phyloP scores from a whole-genome alignment of 2,888 invertebrate species.

The Sinohyriopsis cumingii region DNA sequence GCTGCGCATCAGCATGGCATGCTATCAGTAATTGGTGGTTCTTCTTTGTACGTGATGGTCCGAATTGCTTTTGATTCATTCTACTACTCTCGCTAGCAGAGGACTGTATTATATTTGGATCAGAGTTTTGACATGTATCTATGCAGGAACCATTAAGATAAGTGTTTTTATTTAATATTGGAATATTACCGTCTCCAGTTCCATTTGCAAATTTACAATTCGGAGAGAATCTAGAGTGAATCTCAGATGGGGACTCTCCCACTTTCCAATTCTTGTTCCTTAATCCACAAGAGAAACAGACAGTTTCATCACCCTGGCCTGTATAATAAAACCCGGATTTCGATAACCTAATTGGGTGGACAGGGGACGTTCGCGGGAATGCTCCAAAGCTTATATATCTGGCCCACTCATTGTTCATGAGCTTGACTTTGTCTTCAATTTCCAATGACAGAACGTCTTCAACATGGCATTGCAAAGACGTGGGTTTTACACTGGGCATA shows the following conservation, averaged over 20 bases:
- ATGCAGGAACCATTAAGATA: too few relatives aligned
- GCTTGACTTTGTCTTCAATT: neutral
- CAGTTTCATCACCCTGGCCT: conserved; percentile 5
- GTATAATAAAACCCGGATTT: conserved; percentile 13
- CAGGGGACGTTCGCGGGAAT: conserved; percentile 5
- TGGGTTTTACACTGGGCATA: too few relatives aligned
- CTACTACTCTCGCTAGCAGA: too few relatives aligned
- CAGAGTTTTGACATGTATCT: too few relatives aligned
- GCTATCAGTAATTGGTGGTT: too few relatives aligned
- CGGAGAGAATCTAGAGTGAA: conserved; percentile 8
- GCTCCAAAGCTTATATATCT: conserved; percentile 2
- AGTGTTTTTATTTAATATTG: neutral
- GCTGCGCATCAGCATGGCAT: too few relatives aligned
- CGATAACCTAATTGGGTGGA: conserved; percentile 3
- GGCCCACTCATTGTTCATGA: conserved; percentile 10
- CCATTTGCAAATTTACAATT: conserved; percentile 9
- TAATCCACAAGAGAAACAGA: conserved; percentile 11
- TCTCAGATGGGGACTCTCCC: conserved; percentile 1
- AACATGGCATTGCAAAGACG: too few relatives aligned
- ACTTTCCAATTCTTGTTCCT: conserved; percentile 4
- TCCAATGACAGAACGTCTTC: too few relatives aligned
- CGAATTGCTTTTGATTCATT: too few relatives aligned
- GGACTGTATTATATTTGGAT: too few relatives aligned
- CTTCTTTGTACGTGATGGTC: too few relatives aligned
- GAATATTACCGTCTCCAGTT: neutral